phyloP scores from a whole-genome alignment of 2,797 vertebrate species.

The Yasuhikotakia modesta region DNA sequence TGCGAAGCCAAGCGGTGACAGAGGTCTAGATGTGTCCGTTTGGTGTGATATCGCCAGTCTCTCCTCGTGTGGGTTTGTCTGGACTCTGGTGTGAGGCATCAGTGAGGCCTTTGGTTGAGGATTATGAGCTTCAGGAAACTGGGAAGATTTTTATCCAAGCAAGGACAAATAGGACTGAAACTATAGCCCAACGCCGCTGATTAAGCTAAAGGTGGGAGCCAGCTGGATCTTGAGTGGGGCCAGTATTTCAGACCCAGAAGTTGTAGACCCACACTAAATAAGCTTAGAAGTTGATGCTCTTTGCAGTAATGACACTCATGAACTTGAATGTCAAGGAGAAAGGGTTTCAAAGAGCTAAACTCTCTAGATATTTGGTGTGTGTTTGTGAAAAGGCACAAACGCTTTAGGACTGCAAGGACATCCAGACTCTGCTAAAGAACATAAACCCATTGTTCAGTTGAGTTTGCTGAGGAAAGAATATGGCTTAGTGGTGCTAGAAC shows the following conservation, averaged over 20 bases:
- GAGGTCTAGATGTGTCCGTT: constrained; percentile 48
- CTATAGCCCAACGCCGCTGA: constrained; percentile 16
- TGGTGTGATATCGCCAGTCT: constrained; percentile 49
- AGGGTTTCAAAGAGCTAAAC: constrained; percentile 47
- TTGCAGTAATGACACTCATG: constrained; percentile 24
- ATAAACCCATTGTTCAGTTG: constrained; percentile 36
- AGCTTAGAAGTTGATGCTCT: constrained; percentile 30
- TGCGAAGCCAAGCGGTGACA: constrained; percentile 49
- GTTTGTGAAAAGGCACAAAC: constrained; percentile 45
- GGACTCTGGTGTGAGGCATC: constrained; percentile 27
- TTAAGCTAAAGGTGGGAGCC: constrained; percentile 8
- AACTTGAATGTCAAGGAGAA: constrained; percentile 55
- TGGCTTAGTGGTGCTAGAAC: constrained; percentile 38
- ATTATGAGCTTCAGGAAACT: constrained; percentile 65
- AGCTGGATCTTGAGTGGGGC: constrained; percentile 15
- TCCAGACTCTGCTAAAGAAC: constrained; percentile 23
- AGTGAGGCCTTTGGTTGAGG: constrained; percentile 65
- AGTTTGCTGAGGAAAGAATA: constrained; percentile 43
- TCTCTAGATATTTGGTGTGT: constrained; percentile 22
- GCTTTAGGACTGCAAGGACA: constrained; percentile 21
- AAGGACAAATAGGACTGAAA: constrained; percentile 51
- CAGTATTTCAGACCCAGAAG: constrained; percentile 45
- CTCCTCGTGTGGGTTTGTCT: constrained; percentile 65
- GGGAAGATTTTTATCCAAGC: constrained; percentile 62
- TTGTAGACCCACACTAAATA: constrained; percentile 34